Evolutionary conservation across 1,140 invertebrate species (phyloP).

Genomic region (Magallana ariakensis): DNA sequence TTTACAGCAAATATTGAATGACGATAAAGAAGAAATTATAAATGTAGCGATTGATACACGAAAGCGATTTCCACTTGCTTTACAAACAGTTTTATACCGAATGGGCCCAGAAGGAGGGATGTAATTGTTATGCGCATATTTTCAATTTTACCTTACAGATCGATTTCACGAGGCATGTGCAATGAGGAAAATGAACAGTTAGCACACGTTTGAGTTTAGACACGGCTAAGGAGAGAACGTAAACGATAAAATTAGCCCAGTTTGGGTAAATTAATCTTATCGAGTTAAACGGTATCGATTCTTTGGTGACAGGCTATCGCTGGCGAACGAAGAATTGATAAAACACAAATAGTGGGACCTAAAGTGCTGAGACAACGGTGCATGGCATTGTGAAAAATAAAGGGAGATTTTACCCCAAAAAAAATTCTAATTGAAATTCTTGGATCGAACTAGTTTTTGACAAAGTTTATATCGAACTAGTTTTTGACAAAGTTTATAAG

Average conservation of each 20-base stretch:
- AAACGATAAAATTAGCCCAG: conserved; percentile 13
- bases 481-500: no score
- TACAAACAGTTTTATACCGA: background rate
- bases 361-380: background rate
- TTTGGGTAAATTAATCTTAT: conserved; percentile 31
- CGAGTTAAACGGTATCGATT: conserved; percentile 11
- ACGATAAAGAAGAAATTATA: conserved; percentile 21
- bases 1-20: conserved; percentile 3
- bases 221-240: background rate
- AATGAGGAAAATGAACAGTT: conserved; percentile 3
- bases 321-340: background rate
- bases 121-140: background rate
- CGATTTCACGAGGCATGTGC: background rate
- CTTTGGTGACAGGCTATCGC: background rate
- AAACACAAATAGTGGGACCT: background rate
- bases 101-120: background rate
- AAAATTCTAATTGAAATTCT: background rate
- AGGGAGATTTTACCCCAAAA: background rate
- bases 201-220: background rate
- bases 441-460: no score
- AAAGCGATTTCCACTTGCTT: background rate
- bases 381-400: background rate
- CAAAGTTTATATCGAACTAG: no score
- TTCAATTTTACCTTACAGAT: background rate
- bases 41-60: background rate